phyloP scores from a whole-genome alignment of 2,113 vertebrate genomes.

The Toxostoma redivivum region DNA sequence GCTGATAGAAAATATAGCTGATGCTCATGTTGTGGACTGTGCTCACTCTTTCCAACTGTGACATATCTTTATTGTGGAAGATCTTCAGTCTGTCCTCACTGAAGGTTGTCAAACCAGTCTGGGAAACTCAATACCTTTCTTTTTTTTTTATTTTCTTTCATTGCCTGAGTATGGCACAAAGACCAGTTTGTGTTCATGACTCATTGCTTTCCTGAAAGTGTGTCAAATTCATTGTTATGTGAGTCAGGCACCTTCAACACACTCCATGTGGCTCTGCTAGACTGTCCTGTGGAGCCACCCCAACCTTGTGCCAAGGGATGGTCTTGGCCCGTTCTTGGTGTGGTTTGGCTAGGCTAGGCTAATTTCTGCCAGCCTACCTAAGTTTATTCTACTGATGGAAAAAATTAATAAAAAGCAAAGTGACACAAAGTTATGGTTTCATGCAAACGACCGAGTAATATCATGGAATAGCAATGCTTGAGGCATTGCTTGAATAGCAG shows the following conservation, averaged over 20 bases:
- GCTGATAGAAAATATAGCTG: neutral
- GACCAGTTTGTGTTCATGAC: neutral
- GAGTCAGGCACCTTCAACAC: neutral
- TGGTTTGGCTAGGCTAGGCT: neutral
- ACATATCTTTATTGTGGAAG: neutral
- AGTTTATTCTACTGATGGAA: neutral
- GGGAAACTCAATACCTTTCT: neutral
- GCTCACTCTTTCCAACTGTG: neutral
- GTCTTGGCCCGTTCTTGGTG: accelerated
- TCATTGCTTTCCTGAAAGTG: neutral
- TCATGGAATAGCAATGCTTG: neutral
- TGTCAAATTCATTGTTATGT: neutral
- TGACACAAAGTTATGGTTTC: neutral
- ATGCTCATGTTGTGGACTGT: neutral
- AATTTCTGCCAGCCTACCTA: neutral
- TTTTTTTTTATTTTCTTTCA: neutral
- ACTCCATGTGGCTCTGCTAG: neutral
- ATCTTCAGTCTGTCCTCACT: neutral
- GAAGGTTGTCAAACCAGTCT: neutral
- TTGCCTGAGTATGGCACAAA: neutral
- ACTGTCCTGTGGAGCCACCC: slow-evolving; percentile 2
- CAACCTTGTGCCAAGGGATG: neutral
- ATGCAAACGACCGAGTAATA: no score
- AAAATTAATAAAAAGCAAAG: neutral
- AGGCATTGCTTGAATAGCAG: neutral